Evolutionary conservation across 2,797 vertebrate species (phyloP).

Genomic region (Labeo calbasu): DNA sequence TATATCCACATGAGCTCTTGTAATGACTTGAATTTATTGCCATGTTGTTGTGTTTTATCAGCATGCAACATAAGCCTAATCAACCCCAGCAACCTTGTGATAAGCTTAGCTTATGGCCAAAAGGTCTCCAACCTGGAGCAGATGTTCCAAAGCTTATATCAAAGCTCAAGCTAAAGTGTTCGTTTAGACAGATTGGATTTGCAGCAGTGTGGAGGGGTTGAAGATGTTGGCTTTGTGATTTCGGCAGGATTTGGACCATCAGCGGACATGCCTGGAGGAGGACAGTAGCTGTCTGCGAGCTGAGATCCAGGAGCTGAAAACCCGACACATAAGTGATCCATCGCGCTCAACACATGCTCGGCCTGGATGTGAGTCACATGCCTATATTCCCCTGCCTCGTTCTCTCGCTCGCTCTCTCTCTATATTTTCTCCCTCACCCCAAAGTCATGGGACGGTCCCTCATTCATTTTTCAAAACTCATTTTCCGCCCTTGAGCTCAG

Average conservation of each 20-base stretch:
- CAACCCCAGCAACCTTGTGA: conserved; percentile 41
- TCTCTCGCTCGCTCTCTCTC: not conserved
- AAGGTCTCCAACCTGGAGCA: conserved; percentile 44
- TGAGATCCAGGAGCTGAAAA: conserved; percentile 62
- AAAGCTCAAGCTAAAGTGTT: conserved; percentile 49
- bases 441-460: conserved; percentile 50
- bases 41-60: conserved; percentile 45
- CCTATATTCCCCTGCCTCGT: conserved; percentile 5
- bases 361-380: conserved; percentile 61
- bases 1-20: conserved; percentile 13
- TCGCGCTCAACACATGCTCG: conserved; percentile 34
- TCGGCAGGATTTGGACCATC: conserved; percentile 58
- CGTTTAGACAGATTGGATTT: conserved; percentile 51
- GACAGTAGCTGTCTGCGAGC: conserved; percentile 47
- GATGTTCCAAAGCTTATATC: conserved; percentile 42
- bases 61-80: conserved; percentile 36
- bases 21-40: conserved; percentile 37
- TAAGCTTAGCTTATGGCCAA: conserved; percentile 49
- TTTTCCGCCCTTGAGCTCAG: conserved; percentile 56
- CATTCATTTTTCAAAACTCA: conserved; percentile 63
- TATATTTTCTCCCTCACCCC: conserved; percentile 16
- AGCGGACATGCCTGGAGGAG: conserved; percentile 55
- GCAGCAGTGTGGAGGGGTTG: conserved; percentile 44
- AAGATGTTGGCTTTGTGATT: conserved; percentile 46
- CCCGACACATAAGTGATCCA: conserved; percentile 53